Evolutionary conservation across 2,797 vertebrate species (phyloP), one percentile per base, ranked within the genome.

Genomic region (Hypotaenidia philippensis): DNA sequence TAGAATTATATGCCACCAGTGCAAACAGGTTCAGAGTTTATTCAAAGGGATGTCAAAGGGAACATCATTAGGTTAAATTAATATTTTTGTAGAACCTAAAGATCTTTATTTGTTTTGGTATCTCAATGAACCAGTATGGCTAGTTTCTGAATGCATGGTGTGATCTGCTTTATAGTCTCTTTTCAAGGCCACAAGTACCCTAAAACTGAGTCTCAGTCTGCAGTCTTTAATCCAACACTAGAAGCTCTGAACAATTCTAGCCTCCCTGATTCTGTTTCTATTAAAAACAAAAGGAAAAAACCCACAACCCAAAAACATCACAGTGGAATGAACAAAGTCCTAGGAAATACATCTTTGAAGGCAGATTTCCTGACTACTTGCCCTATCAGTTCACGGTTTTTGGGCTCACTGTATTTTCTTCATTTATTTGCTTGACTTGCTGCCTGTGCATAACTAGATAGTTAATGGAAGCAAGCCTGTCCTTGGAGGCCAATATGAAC

Each of bases 401-500:
- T 15, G 52, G 69, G 80, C 63, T 82, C 1, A 2, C 64, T 91
- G 31, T 34, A 56, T 96, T 94, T 93, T 70, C 49, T 77, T 66
- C 38, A 55, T 86, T 91, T 91, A 63, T 79, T 91, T 96, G 74
- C 72, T 95, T 95, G 76, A 90, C 50, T 83, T 86, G 56, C 70
- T 95, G 69, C 49, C 70, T 90, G 80, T 32, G 21, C 27, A 32
- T 63, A 77, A 27, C 29, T 71, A 71, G 84, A 66, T 18, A 87
- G 83, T 89, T 95, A 89, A 93, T 5, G 94, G 87, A 89, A 93
- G 71, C 50, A 72, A 3, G 29, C 38, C 55, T 83, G 87, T 96
- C 95, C 94, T 97, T 82, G 59, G 93, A 92, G 89, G 83, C 74
- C 84, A 92, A 69, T 96, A 69, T 36, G 64, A 96, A 64, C 55